Conservation (phyloP, 2,797 vertebrate genomes). For the Poeciliopsis presidionis region DNA sequence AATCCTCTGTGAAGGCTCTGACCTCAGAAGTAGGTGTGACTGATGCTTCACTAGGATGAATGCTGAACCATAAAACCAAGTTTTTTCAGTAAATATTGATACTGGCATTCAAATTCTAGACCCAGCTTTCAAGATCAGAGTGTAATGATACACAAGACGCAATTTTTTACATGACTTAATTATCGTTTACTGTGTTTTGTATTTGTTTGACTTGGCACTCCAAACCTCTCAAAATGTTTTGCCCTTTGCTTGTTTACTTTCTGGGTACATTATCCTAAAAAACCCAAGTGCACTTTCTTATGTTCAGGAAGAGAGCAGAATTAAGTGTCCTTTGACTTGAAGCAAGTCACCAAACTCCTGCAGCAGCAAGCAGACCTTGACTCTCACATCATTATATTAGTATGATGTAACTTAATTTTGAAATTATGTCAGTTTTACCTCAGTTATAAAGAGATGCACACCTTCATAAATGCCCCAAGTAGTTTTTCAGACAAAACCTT, state of each 20-base stretch:
- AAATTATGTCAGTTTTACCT: neutral
- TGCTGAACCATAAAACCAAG: slow-evolving; percentile 15
- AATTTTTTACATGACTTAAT: neutral
- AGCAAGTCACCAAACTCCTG: neutral
- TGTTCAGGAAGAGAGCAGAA: neutral
- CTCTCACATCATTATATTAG: neutral
- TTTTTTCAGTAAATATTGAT: neutral
- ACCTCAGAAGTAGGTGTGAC: slow-evolving; percentile 35
- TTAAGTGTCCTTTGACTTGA: neutral
- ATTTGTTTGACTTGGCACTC: neutral
- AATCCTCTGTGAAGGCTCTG: slow-evolving; percentile 35
- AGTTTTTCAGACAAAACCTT: neutral
- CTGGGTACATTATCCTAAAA: neutral
- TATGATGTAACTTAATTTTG: neutral
- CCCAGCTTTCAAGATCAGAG: neutral
- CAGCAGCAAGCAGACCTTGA: neutral
- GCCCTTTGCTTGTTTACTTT: neutral
- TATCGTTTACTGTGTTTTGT: neutral
- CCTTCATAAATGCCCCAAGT: neutral
- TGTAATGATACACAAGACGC: neutral
- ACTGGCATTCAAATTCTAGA: neutral
- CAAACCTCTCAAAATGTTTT: neutral
- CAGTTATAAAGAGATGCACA: neutral
- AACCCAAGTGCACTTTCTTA: neutral
- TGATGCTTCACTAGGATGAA: slow-evolving; percentile 11